Evolutionary conservation across 2,113 vertebrate species (phyloP).

Genomic region (Muscicapa adusta): DNA sequence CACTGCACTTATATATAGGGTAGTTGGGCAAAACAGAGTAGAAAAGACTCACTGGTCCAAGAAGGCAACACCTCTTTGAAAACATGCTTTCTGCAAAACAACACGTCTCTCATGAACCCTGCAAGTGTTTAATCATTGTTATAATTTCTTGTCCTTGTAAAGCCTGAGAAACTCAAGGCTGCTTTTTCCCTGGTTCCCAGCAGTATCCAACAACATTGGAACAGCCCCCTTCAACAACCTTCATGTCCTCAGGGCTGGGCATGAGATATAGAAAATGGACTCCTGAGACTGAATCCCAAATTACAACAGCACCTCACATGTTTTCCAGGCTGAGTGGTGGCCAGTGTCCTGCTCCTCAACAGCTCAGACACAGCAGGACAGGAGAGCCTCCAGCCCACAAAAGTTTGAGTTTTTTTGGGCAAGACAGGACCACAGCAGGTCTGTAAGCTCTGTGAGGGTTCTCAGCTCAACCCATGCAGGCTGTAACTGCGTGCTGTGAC

Average conservation of each 20-base stretch:
- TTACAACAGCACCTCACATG: fast-evolving
- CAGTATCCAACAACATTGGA: not conserved
- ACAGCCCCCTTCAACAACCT: not conserved
- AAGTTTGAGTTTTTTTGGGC: not conserved
- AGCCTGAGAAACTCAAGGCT: too few relatives aligned
- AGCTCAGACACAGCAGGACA: fast-evolving
- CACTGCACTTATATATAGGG: too few relatives aligned
- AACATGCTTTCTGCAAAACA: too few relatives aligned
- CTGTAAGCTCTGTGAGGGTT: not conserved
- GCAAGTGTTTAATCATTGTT: too few relatives aligned
- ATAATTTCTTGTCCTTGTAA: too few relatives aligned
- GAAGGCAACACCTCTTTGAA: too few relatives aligned
- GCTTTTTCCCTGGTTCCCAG: too few relatives aligned
- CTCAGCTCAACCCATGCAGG: not conserved
- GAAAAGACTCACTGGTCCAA: too few relatives aligned
- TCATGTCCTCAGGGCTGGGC: not conserved
- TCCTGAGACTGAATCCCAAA: not conserved
- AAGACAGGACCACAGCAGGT: not conserved
- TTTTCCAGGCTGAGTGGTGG: not conserved
- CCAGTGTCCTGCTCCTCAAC: not conserved
- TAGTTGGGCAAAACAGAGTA: too few relatives aligned
- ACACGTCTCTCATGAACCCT: too few relatives aligned
- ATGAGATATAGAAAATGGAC: not conserved
- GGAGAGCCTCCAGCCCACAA: not conserved
- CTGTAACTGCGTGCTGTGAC: not conserved